Percentiles rank a stretch among this genome's conserved stretches.
Conservation (phyloP, 35 echinoderm and acorn worm species). For the Ophiothrix spiculata region DNA sequence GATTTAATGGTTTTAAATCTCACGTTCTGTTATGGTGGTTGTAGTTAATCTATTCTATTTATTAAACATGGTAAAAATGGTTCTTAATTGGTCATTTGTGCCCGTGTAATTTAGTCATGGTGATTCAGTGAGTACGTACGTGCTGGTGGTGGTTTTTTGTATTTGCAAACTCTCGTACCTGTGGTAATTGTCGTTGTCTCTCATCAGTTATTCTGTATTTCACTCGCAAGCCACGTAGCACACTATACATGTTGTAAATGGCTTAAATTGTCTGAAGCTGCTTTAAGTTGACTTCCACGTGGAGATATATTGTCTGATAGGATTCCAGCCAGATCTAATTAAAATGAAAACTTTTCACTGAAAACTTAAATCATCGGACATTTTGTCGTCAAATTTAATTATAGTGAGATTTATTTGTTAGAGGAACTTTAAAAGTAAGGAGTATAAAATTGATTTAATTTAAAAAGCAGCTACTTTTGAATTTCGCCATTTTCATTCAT, state of each 20-base stretch:
- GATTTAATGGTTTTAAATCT: constrained; percentile 10
- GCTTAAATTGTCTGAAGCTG: no score
- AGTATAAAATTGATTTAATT: neutral
- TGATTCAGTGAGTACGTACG: neutral
- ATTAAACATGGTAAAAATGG: constrained; percentile 8
- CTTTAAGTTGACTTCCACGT: no score
- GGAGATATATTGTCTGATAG: no score
- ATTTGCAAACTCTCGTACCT: neutral
- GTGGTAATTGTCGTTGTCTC: neutral
- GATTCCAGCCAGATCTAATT: no score
- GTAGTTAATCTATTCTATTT: constrained; percentile 8
- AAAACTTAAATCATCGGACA: no score
- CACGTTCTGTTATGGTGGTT: neutral
- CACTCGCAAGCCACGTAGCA: neutral
- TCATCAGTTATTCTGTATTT: neutral
- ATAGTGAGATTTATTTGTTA: no score
- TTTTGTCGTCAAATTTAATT: no score
- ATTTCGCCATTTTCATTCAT: neutral
- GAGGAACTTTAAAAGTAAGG: no score
- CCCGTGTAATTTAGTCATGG: neutral
- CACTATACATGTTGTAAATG: no score
- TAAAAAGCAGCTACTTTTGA: neutral
- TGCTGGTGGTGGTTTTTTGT: neutral
- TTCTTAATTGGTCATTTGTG: constrained; percentile 6
- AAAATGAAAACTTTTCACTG: no score